Conservation (phyloP, 1,140 invertebrate genomes). For the Drosophila sulfurigaster region DNA sequence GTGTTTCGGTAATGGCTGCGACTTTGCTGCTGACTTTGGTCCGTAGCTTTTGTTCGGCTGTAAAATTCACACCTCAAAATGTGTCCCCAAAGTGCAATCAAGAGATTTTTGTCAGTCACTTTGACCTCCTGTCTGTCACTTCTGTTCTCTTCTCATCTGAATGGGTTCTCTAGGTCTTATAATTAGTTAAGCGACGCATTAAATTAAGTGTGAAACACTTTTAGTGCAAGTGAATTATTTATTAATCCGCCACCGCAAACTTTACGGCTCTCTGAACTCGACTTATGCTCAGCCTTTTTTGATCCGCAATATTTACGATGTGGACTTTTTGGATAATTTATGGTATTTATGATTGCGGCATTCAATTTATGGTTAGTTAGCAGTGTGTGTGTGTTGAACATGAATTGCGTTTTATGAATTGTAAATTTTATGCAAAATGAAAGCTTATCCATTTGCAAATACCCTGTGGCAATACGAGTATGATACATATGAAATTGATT, state of each 20-base stretch:
- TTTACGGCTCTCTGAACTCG: not conserved
- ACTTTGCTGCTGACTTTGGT: not conserved
- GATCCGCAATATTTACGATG: constrained; percentile 1
- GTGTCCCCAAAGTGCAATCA: constrained; percentile 77
- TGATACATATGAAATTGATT: not conserved
- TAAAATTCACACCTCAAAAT: constrained; percentile 81
- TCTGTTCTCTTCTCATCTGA: not conserved
- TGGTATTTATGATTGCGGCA: constrained; percentile 4
- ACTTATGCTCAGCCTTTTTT: not conserved
- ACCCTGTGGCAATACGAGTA: not conserved
- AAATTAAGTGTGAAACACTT: constrained; percentile 65
- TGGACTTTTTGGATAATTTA: constrained; percentile 1
- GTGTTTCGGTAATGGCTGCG: constrained; percentile 7
- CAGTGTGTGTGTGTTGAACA: not conserved
- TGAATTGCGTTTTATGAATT: not conserved
- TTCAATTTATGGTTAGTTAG: constrained; percentile 4
- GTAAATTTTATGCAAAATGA: not conserved
- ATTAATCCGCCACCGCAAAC: constrained; percentile 39
- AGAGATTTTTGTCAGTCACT: constrained; percentile 63
- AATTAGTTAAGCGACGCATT: constrained; percentile 69
- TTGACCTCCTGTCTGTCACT: constrained; percentile 14
- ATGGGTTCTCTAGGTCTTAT: constrained; percentile 27
- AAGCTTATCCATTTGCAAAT: not conserved
- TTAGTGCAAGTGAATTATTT: constrained; percentile 68
- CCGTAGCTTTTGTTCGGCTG: constrained; percentile 25